Evolutionary conservation across 2,888 invertebrate species (phyloP).

Genomic region (Yponomeuta sedellus): DNA sequence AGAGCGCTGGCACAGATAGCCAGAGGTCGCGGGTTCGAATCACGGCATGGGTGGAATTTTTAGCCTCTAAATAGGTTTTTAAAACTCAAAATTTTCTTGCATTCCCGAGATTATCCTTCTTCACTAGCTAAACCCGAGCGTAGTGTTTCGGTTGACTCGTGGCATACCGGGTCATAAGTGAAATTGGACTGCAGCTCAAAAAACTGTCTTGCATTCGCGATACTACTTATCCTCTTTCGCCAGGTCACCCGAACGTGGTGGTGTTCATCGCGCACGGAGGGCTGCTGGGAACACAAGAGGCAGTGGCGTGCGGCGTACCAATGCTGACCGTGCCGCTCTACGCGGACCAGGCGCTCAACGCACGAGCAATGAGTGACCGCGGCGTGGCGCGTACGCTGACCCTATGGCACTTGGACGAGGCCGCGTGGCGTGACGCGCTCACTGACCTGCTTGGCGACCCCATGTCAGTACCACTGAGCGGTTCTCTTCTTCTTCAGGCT

Average conservation of each 20-base stretch:
- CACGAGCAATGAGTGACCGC: constrained; percentile 63
- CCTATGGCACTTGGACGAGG: constrained; percentile 44
- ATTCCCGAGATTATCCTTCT: no score
- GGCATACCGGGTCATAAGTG: no score
- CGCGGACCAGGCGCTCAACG: constrained; percentile 73
- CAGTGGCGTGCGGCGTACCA: constrained; percentile 73
- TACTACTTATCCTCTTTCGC: constrained; percentile 14
- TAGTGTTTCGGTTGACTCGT: no score
- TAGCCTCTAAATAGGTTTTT: no score
- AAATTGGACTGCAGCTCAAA: no score
- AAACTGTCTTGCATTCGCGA: not conserved
- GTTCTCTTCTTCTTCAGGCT: no score
- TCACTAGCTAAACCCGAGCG: no score
- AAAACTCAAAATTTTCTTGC: no score
- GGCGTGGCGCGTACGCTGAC: constrained; percentile 63
- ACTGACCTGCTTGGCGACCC: constrained; percentile 56
- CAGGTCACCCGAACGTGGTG: constrained; percentile 73
- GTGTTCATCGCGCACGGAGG: constrained; percentile 80
- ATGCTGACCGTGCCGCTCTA: constrained; percentile 73
- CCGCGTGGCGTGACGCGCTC: constrained; percentile 51
- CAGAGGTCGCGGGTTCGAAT: no score
- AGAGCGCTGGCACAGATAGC: no score
- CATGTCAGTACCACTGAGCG: constrained; percentile 44
- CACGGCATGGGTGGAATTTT: no score
- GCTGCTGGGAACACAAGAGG: constrained; percentile 77